Conservation (phyloP, 53 echinoderm and acorn worm genomes). For the Echinometra lucunter region DNA sequence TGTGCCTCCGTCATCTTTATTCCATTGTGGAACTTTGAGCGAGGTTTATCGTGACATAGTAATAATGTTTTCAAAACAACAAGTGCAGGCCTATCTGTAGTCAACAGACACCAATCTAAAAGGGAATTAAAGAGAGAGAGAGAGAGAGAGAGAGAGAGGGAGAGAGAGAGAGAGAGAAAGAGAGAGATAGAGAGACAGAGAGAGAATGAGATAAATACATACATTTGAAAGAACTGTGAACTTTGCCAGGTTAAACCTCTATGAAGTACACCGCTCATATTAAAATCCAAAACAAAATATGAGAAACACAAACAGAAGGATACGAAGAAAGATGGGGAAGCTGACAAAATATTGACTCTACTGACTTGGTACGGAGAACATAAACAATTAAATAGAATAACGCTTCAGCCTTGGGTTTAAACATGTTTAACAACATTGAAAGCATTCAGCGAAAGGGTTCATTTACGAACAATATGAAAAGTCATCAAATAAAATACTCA, state of each 20-base stretch:
- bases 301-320: neutral
- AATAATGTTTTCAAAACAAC: neutral
- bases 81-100: neutral
- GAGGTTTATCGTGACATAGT: neutral
- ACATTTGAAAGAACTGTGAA: neutral
- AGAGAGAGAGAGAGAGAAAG: no score
- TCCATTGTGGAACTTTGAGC: neutral
- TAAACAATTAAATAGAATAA: neutral
- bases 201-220: no score
- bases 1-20: neutral
- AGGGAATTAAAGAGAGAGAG: neutral
- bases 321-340: neutral
- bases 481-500: neutral
- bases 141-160: no score
- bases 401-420: neutral
- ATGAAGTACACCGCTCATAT: neutral
- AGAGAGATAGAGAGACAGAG: no score
- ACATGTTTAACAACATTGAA: neutral
- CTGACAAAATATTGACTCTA: neutral
- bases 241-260: neutral
- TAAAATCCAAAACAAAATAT: no score
- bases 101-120: neutral
- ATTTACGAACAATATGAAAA: neutral
- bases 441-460: conserved; percentile 12
- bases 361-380: neutral